These are phyloP conservation scores for Gambelia wislizenii DNA, from an alignment of 2,797 vertebrate genomes.

Conservation along the genomic window DNA sequence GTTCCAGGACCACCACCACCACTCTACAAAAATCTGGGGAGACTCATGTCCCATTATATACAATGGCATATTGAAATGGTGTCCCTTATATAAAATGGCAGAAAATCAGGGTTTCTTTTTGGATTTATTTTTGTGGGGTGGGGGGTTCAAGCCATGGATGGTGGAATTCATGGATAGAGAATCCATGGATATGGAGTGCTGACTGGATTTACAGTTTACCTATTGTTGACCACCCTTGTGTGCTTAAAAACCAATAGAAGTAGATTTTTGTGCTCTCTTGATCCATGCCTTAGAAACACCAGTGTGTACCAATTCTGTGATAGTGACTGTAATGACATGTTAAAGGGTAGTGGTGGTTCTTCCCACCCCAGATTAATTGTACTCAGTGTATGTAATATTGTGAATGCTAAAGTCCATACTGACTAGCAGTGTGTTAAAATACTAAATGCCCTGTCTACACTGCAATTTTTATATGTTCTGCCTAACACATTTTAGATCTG, in stretches of 20 bases:
- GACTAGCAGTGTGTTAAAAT: slow-evolving; percentile 12
- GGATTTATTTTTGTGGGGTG: too few species aligned
- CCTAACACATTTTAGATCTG: slow-evolving; percentile 39
- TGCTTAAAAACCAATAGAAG: not conserved
- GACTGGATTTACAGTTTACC: not conserved
- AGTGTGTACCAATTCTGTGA: not conserved
- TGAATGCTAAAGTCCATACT: slow-evolving; percentile 14
- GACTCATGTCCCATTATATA: too few species aligned
- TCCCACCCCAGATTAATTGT: slow-evolving; percentile 13
- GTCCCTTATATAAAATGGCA: too few species aligned
- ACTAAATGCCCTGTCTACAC: slow-evolving; percentile 32
- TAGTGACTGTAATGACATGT: not conserved
- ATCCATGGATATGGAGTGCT: too few species aligned
- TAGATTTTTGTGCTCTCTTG: not conserved
- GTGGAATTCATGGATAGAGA: too few species aligned
- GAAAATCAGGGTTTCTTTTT: too few species aligned
- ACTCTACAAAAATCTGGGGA: too few species aligned
- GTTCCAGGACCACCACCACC: too few species aligned
- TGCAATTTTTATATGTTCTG: slow-evolving; percentile 46
- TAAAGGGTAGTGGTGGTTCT: not conserved
- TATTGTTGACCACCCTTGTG: not conserved
- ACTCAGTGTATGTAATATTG: slow-evolving; percentile 1
- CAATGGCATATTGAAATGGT: too few species aligned
- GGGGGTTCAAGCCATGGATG: too few species aligned
- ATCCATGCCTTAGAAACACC: not conserved